Conservation (phyloP, 2,113 vertebrate genomes). For the Peromyscus leucopus region DNA sequence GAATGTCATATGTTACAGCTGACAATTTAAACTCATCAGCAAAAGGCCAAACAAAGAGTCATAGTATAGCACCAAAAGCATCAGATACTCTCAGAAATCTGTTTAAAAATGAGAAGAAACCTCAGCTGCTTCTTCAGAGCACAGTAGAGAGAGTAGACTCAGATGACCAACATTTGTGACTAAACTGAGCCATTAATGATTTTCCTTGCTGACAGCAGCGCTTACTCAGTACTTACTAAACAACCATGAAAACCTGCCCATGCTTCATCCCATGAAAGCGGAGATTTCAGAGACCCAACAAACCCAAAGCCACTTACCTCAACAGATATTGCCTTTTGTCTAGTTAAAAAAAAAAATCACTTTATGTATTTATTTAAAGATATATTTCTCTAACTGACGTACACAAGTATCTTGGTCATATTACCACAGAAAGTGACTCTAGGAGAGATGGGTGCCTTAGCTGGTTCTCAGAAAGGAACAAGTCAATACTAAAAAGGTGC, state of each 20-base stretch:
- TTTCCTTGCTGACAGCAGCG: not conserved
- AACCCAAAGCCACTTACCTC: not conserved
- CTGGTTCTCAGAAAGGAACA: not conserved
- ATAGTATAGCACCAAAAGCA: not conserved
- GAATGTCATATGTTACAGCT: not conserved
- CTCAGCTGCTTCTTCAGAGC: not conserved
- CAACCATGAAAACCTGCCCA: not conserved
- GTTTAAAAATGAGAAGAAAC: slow-evolving; percentile 27
- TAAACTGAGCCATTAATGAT: slow-evolving; percentile 54
- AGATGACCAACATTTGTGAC: slow-evolving; percentile 22
- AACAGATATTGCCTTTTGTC: not conserved
- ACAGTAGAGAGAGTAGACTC: not conserved
- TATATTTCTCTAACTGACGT: not conserved
- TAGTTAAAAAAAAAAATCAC: not conserved
- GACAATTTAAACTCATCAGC: slow-evolving; percentile 51
- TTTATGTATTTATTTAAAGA: not conserved
- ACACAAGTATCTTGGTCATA: not conserved
- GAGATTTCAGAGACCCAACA: not conserved
- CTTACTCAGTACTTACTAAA: slow-evolving; percentile 3
- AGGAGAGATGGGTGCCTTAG: not conserved
- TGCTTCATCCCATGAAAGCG: not conserved
- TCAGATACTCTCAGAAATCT: slow-evolving; percentile 43
- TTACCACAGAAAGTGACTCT: not conserved
- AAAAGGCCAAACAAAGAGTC: not conserved
- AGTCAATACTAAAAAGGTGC: too few relatives aligned